Conservation (phyloP, 2,888 invertebrate species). For the Lottia gigantea region DNA sequence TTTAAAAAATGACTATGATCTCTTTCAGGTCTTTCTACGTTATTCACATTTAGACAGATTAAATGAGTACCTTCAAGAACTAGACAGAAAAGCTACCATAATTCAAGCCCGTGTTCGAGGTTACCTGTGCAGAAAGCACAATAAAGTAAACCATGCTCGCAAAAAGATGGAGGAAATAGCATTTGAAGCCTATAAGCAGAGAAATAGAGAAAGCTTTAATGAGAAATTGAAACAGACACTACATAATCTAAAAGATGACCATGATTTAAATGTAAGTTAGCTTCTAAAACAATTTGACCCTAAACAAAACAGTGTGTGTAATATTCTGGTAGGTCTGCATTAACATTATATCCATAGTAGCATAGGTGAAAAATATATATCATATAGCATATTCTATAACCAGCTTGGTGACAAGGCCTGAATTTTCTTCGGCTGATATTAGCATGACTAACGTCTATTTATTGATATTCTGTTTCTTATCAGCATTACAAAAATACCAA, state of each 20-base stretch:
- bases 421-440: too few relatives aligned
- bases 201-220: constrained; percentile 25
- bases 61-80: constrained; percentile 26
- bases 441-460: too few relatives aligned
- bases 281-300: not conserved
- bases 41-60: constrained; percentile 34
- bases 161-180: constrained; percentile 31
- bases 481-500: too few relatives aligned
- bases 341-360: too few relatives aligned
- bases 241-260: constrained; percentile 22
- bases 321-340: too few relatives aligned
- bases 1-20: too few relatives aligned
- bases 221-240: constrained; percentile 23
- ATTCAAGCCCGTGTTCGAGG: constrained; percentile 38
- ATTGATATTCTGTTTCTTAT: too few relatives aligned
- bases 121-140: constrained; percentile 30
- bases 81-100: constrained; percentile 31
- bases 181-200: constrained; percentile 23
- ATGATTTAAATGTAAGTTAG: constrained; percentile 21
- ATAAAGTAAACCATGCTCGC: constrained; percentile 15
- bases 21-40: constrained; percentile 29
- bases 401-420: too few relatives aligned
- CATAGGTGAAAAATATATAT: too few relatives aligned
- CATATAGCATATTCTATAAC: too few relatives aligned
- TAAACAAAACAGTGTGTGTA: too few relatives aligned